Base-by-base conservation (phyloP, 1,140 invertebrate species). In the Cydia pomonella region DNA sequence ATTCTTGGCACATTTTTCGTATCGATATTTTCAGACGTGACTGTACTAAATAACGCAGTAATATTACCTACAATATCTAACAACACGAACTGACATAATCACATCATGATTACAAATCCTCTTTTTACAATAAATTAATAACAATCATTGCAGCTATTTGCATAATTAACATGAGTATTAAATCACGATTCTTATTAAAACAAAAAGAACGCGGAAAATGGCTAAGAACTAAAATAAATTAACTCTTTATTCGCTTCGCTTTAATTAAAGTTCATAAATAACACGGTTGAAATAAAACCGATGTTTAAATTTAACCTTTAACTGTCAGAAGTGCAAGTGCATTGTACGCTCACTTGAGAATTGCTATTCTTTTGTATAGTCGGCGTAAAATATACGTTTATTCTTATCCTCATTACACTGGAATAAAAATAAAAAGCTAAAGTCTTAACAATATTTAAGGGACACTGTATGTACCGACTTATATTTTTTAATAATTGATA, bases 251-350 rank as follows among this genome's bases (percentile, higher is more conserved):
- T 16, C 64, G n/a, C 64, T 33, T 69, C 33, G 27, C 16, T 79
- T 76, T 83, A 83, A 82, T 84, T 82, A 84, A 82, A 79, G 75
- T 73, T 41, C 62, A 77, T 71, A 76, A 77, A 73, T 53, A 73
- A 73, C 69, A 25, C 38, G 69, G 23, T 41, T 77, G 71, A 75
- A 73, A 77, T 72, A 77, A 75, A 79, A 73, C 76, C 77, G 47
- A 74, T 77, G 69, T 75, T 81, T 81, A 77, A 77, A 71, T 77
- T 62, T 76, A 78, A 81, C 69, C 75, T 78, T 76, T 74, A 77
- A 25, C 63, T 29, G 50, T 53, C 53, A 59, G 44, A 21, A 53
- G 53, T 59, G 53, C 53, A 59, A 59, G 53, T 10, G 53, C 53
- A 59, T 53, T 53, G n/a, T 53, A 18, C 5, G 50, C 9, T 2